Base-by-base conservation (phyloP, 2,888 invertebrate species). In the Troides helena region DNA sequence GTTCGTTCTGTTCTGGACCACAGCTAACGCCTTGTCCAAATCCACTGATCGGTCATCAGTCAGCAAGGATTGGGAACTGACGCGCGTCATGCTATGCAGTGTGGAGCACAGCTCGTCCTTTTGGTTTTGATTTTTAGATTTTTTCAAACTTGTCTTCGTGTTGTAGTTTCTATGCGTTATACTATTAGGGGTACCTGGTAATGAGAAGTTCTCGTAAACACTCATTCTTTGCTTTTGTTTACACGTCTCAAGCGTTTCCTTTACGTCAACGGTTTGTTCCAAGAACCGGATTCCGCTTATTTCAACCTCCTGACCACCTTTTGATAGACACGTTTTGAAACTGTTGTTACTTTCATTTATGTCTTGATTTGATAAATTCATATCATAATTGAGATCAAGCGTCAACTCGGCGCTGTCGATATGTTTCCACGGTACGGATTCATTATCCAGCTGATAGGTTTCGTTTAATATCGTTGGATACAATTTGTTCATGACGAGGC, bases 381-480 rank as follows among this genome's bases (percentile, higher is more conserved):
- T 76, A 74, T 75, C 73, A 68, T 78, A 78, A 65, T 82, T 85
- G 74, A 86, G 80, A 79, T 89, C 87, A 18, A 80, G 73, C 0
- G 85, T 85, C 4, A 82, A 74, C 65, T 81, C 83, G 63, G 82
- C 80, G 68, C 83, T 75, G 59, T 85, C 84, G 7, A 72, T 72
- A 68, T 69, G 77, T 70, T 78, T 82, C 83, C 84, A 87, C 0
- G 85, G 83, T n/a, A 74, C 80, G 2, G 83, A 81, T 72, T 87
- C 87, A 43, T 87, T 77, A 39, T 91, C 92, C 72, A 90, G 65
- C 1, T 86, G 74, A 69, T 84, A 87, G 0, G 89, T 90, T 30
- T 92, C 92, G 0, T 81, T 79, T 6, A 91, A 77, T 73, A 92
- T 92, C 0, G 92, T 92, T 0, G 92, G 92, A 72, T 92, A 92